These are phyloP conservation scores for Neosilurus hyrtlii DNA, from an alignment of 2,797 vertebrate species.

Conservation along the genomic window DNA sequence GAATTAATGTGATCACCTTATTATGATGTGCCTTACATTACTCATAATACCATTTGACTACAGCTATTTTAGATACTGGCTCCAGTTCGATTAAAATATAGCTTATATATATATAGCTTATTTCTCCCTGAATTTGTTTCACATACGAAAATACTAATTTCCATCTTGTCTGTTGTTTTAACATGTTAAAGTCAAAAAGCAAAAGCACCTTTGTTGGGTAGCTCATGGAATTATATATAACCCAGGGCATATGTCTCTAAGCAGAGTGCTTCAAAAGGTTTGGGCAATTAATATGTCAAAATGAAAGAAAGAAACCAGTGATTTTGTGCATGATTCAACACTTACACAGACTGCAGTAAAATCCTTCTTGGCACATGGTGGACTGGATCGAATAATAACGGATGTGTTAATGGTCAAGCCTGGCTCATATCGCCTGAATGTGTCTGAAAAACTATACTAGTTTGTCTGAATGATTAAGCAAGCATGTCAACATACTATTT, in stretches of 20 bases:
- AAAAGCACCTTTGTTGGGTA: neutral
- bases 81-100: too few relatives aligned
- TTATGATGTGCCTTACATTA: too few relatives aligned
- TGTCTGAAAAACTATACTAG: neutral
- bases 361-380: neutral
- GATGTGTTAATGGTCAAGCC: neutral
- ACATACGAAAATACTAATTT: neutral
- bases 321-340: conserved; percentile 12
- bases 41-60: too few relatives aligned
- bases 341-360: neutral
- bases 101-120: too few relatives aligned
- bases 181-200: neutral
- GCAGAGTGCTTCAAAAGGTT: neutral
- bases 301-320: neutral
- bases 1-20: too few relatives aligned
- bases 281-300: conserved; percentile 14
- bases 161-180: neutral
- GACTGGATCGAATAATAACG: neutral
- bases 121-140: too few relatives aligned
- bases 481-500: neutral
- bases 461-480: neutral
- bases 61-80: too few relatives aligned
- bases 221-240: conserved; percentile 10
- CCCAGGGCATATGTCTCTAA: neutral
- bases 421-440: neutral